Conservation (phyloP, 2,113 vertebrate genomes). For the Scomber japonicus region DNA sequence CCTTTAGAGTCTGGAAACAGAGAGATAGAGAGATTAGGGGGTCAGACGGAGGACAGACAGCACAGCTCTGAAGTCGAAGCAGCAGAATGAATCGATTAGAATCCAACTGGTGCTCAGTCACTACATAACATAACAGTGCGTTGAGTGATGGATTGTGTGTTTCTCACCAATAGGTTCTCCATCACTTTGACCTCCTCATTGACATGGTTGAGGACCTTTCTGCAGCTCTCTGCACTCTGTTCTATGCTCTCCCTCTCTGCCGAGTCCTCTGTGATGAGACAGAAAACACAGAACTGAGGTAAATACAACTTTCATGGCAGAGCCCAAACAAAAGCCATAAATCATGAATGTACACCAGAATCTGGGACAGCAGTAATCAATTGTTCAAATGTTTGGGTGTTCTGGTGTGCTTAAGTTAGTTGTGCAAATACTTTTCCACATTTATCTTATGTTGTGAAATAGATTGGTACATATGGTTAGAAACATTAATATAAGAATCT, state of each 20-base stretch:
- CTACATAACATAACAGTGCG: conserved; percentile 36
- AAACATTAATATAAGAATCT: neutral
- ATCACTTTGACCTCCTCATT: conserved; percentile 92
- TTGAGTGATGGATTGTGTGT: conserved; percentile 46
- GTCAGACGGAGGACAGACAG: conserved; percentile 41
- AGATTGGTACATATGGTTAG: neutral
- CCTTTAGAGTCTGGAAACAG: conserved; percentile 86
- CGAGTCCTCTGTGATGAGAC: conserved; percentile 67
- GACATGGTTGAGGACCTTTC: conserved; percentile 92
- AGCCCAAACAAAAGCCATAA: conserved; percentile 44
- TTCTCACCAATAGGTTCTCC: conserved; percentile 92
- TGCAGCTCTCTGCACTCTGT: conserved; percentile 90
- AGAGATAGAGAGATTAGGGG: conserved; percentile 39
- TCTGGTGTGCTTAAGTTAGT: neutral
- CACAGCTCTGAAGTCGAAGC: conserved; percentile 6
- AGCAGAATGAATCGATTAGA: conserved; percentile 47
- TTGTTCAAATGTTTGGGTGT: conserved; percentile 17
- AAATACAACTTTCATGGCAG: conserved; percentile 42
- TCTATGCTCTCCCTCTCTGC: conserved; percentile 76
- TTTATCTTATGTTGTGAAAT: conserved; percentile 4
- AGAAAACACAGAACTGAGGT: conserved; percentile 33
- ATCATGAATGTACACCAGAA: conserved; percentile 33
- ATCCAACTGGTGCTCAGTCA: conserved; percentile 52
- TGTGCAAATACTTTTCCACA: neutral
- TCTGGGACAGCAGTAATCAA: conserved; percentile 1